These are phyloP conservation scores for Pygoscelis antarcticus DNA, from an alignment of 2,113 vertebrate genomes.

Conservation along the genomic window DNA sequence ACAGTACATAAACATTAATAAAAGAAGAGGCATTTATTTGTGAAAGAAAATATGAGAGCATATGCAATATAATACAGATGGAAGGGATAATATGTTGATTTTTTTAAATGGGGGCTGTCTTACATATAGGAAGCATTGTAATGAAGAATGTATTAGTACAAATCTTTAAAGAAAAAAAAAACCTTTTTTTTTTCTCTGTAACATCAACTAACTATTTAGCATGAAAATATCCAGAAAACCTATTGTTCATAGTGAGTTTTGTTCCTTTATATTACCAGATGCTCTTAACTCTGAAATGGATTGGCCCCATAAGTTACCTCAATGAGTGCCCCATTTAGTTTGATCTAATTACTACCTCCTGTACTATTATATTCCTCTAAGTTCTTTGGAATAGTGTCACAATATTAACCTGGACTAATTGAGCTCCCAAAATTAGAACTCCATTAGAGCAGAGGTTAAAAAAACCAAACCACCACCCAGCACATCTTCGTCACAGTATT, in stretches of 20 bases:
- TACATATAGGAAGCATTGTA: neutral
- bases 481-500: neutral
- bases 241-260: neutral
- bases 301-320: neutral
- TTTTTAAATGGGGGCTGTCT: neutral
- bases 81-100: neutral
- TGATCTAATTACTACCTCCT: neutral
- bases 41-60: neutral
- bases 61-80: neutral
- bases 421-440: neutral
- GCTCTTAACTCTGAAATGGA: neutral
- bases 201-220: neutral
- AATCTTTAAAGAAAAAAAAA: neutral
- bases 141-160: neutral
- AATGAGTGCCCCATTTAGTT: neutral
- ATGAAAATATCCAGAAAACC: neutral
- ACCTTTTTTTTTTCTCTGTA: accelerated
- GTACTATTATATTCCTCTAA: neutral
- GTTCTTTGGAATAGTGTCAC: neutral
- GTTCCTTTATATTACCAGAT: neutral
- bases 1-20: neutral
- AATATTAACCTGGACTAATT: neutral
- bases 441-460: neutral
- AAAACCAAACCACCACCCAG: neutral
- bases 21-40: neutral